Evolutionary conservation across 2,888 invertebrate genomes (phyloP), one percentile per base, ranked within the genome.

Genomic region (Cecidostiba fungosa): DNA sequence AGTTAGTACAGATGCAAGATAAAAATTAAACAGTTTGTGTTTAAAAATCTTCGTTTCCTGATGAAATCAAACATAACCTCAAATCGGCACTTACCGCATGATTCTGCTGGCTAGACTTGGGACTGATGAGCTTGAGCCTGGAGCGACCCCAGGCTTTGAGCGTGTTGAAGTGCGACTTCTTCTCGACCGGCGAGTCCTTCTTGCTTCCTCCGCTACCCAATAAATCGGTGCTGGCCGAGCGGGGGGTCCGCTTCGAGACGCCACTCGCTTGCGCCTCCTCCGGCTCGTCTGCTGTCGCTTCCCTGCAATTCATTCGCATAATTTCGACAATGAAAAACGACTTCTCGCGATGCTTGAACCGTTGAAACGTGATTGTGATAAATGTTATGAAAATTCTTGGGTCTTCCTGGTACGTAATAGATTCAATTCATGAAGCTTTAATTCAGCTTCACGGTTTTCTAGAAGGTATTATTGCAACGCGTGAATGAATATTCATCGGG

Each of bases 121-220:
- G 92, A 89, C 96, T 96, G 91, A 97, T 96, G 91, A 97, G 94
- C 92, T 95, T 95, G 92, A 97, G 94, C 89, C 97, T 95, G 90
- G 96, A 97, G 92, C 96, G 96, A 84, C 97, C 97, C 97, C 97
- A 98, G 92, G 97, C 97, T 93, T 97, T 97, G 84, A 98, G 94
- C 39, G 96, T 96, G 92, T 97, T 97, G 93, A 98, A 96, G 91
- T 97, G 96, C 74, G 96, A 96, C 93, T 95, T 94, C 94, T 95
- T 95, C 89, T 96, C 96, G 76, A 95, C 94, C 70, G 95, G 95
- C 88, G 95, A 95, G 90, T 95, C 95, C 94, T 96, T 96, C 93
- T 96, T 95, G 88, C 92, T 89, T 88, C 93, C 90, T 10, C 94
- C 94, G 88, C 93, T 90, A n/a, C 94, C 94, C 92, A 97, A 95